These are phyloP conservation scores for Conistra vaccinii DNA, from an alignment of 2,888 invertebrate genomes.

Conservation along the genomic window DNA sequence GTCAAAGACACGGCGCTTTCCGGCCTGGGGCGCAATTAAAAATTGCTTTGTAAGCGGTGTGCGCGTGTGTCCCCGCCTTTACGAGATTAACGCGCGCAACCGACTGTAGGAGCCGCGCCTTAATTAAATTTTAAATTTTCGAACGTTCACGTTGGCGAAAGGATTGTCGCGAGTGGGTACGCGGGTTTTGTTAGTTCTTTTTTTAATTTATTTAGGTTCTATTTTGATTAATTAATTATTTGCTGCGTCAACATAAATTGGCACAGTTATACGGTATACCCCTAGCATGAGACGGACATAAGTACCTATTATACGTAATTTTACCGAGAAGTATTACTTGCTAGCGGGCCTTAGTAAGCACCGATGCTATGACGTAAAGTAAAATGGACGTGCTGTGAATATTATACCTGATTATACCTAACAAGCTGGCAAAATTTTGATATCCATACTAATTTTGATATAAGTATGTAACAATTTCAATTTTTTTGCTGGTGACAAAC, in stretches of 20 bases:
- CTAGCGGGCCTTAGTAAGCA: too few species aligned
- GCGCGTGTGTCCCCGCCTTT: slow-evolving; percentile 81
- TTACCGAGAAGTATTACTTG: not conserved
- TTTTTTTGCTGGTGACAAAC: not conserved
- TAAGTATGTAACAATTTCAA: not conserved
- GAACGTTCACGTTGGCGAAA: slow-evolving; percentile 77
- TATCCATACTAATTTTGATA: too few species aligned
- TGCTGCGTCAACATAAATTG: slow-evolving; percentile 4
- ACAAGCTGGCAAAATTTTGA: too few species aligned
- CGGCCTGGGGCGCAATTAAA: slow-evolving; percentile 83
- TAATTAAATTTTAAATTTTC: slow-evolving; percentile 86
- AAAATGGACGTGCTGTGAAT: too few species aligned
- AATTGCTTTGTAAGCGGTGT: slow-evolving; percentile 83
- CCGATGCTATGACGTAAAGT: too few species aligned
- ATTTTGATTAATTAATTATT: slow-evolving; percentile 38
- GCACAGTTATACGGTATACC: too few species aligned
- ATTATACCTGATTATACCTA: too few species aligned
- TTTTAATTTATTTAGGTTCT: slow-evolving; percentile 51
- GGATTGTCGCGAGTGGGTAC: slow-evolving; percentile 70
- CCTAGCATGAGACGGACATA: not conserved
- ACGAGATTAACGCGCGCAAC: slow-evolving; percentile 83
- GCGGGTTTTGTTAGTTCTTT: slow-evolving; percentile 58
- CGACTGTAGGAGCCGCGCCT: slow-evolving; percentile 76
- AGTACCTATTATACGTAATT: not conserved
- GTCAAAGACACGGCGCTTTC: slow-evolving; percentile 83